Evolutionary conservation across 1,140 invertebrate genomes (phyloP).

Genomic region (Metopolophium dirhodum): DNA sequence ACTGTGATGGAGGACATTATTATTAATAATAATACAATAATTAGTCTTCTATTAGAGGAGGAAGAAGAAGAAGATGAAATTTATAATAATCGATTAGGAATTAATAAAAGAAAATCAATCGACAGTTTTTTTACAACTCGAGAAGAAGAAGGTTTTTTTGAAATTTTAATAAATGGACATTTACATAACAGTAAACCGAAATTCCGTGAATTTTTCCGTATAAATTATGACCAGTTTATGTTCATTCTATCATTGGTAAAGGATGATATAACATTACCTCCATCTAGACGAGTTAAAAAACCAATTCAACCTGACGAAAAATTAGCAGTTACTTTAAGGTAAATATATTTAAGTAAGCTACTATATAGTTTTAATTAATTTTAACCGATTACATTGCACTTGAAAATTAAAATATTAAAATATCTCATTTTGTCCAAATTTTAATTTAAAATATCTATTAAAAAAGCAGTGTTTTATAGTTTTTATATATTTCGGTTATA

Average conservation of each 20-base stretch:
- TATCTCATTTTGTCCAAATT: too few relatives aligned
- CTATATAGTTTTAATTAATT: too few relatives aligned
- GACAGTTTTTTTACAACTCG: neutral
- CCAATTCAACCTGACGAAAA: neutral
- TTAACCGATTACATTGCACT: too few relatives aligned
- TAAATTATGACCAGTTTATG: constrained; percentile 10
- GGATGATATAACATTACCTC: neutral
- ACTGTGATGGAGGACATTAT: too few relatives aligned
- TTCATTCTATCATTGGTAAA: constrained; percentile 7
- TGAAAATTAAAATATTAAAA: too few relatives aligned
- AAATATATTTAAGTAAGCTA: too few relatives aligned
- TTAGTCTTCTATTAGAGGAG: too few relatives aligned
- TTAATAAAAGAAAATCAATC: neutral
- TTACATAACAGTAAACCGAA: constrained; percentile 6
- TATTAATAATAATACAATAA: too few relatives aligned
- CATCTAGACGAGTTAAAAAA: neutral
- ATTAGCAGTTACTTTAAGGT: too few relatives aligned
- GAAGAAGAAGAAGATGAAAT: neutral
- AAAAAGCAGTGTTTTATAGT: too few relatives aligned
- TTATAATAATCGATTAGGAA: neutral
- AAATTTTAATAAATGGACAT: constrained; percentile 2
- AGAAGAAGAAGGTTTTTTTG: constrained; percentile 10
- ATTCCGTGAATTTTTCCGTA: neutral
- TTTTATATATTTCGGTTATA: too few relatives aligned
- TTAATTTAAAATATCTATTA: too few relatives aligned